Evolutionary conservation across 2,113 vertebrate species (phyloP).

Genomic region (Sigmodon hispidus): DNA sequence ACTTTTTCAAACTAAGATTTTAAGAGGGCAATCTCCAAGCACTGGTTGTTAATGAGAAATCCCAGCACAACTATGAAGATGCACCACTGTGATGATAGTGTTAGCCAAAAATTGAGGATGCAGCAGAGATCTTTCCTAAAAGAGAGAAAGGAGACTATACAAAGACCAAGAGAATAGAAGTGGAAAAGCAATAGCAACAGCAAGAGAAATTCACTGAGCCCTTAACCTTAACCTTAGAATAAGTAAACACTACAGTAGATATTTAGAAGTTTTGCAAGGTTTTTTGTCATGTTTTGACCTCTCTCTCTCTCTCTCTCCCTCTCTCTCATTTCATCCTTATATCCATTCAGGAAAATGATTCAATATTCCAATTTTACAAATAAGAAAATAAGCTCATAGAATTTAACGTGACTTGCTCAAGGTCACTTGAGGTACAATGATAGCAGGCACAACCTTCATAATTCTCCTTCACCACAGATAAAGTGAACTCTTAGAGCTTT

Average conservation of each 20-base stretch:
- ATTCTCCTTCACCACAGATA: not conserved
- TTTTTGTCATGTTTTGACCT: not conserved
- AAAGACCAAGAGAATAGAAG: not conserved
- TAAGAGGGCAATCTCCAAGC: not conserved
- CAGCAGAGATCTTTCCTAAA: slow-evolving; percentile 1
- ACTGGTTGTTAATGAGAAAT: not conserved
- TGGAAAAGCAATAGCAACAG: not conserved
- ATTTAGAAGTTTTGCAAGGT: not conserved
- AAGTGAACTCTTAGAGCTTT: not conserved
- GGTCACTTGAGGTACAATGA: not conserved
- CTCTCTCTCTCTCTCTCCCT: not conserved
- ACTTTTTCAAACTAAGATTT: not conserved
- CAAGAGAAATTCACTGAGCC: not conserved
- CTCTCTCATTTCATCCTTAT: slow-evolving; percentile 29
- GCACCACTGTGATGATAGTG: not conserved
- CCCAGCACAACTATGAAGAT: not conserved
- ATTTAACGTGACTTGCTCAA: slow-evolving; percentile 27
- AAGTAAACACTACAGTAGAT: not conserved
- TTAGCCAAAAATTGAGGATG: not conserved
- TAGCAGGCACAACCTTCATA: not conserved
- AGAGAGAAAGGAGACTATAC: not conserved
- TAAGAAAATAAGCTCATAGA: not conserved
- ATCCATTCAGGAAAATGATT: not conserved
- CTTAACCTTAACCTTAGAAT: not conserved
- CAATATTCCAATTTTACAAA: not conserved